Percentiles rank a stretch among this genome's conserved stretches.
phyloP scores from a whole-genome alignment of 2,113 vertebrate species.

The Petromus typicus region DNA sequence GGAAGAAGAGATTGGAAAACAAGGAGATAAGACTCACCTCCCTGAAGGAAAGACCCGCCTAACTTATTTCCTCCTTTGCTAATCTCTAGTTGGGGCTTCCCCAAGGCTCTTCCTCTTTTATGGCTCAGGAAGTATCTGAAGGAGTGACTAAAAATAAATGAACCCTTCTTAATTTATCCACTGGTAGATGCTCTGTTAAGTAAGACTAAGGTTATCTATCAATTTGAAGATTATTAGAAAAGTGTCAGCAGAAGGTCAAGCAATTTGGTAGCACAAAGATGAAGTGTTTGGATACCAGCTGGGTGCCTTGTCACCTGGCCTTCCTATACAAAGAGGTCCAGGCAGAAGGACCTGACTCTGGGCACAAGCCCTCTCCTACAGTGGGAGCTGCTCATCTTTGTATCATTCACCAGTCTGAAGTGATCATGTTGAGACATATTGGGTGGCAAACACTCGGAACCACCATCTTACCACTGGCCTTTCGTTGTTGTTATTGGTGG shows the following conservation, averaged over 20 bases:
- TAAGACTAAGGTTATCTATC: not conserved
- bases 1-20: constrained; percentile 18
- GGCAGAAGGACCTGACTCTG: not conserved
- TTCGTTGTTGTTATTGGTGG: not conserved
- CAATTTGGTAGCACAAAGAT: not conserved
- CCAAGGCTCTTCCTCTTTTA: not conserved
- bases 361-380: not conserved
- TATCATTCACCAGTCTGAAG: not conserved
- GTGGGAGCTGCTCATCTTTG: not conserved
- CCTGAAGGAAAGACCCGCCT: not conserved
- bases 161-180: constrained; percentile 4
- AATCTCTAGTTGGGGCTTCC: not conserved
- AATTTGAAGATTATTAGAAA: constrained; percentile 41
- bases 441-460: not conserved
- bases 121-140: not conserved
- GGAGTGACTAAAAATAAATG: not conserved
- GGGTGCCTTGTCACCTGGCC: not conserved
- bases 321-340: not conserved
- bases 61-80: not conserved
- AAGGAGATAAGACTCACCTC: not conserved
- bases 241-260: not conserved
- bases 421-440: not conserved
- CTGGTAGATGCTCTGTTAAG: constrained; percentile 24
- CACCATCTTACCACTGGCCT: not conserved
- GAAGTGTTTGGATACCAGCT: not conserved